Evolutionary conservation across 2,797 vertebrate species (phyloP).

Genomic region (Ctenopoma kingsleyae): DNA sequence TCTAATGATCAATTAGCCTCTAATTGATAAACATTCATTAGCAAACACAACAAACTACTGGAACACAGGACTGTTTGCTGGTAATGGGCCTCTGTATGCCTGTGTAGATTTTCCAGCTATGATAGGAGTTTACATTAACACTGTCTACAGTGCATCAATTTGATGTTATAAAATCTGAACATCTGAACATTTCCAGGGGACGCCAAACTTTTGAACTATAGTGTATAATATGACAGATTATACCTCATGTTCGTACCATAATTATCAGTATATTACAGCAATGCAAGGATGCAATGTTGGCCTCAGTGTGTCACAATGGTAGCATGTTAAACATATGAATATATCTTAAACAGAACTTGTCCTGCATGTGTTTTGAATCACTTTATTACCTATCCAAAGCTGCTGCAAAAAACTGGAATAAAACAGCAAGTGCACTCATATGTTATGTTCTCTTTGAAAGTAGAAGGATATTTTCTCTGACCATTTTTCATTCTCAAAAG

Average conservation of each 20-base stretch:
- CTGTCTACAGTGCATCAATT: too few species aligned
- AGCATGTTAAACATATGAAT: background rate
- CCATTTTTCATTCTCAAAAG: conserved; percentile 30
- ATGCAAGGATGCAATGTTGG: background rate
- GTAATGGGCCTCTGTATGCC: too few species aligned
- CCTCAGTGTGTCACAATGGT: background rate
- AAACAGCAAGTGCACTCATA: background rate
- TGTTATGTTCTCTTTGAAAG: conserved; percentile 5
- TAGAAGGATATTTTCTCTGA: background rate
- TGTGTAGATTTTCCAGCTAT: too few species aligned
- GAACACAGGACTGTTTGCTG: too few species aligned
- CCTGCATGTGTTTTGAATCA: background rate
- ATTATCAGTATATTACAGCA: conserved; percentile 2
- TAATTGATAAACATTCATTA: too few species aligned
- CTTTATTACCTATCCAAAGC: conserved; percentile 3
- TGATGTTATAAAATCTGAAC: too few species aligned
- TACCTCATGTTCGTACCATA: background rate
- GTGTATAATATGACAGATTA: too few species aligned
- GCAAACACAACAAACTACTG: too few species aligned
- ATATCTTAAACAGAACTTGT: background rate
- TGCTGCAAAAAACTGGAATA: background rate
- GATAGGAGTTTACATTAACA: too few species aligned
- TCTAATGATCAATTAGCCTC: too few species aligned
- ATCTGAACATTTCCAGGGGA: too few species aligned
- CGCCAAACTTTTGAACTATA: too few species aligned